Conservation (phyloP, 92 coral and sea anemone species). For the Nematostella vectensis region DNA sequence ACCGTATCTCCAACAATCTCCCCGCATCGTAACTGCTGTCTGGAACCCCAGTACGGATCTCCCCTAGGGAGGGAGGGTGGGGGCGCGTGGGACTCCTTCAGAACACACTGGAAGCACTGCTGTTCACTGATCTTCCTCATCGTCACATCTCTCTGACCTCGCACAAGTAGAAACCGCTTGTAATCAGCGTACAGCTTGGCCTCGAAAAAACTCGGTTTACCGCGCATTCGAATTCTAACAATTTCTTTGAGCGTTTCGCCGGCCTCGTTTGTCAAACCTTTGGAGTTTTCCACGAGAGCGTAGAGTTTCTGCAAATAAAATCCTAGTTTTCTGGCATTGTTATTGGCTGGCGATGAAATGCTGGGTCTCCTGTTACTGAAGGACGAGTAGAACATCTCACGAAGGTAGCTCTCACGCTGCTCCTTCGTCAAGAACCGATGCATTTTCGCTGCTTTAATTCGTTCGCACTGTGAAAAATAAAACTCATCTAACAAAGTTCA, state of each 20-base stretch:
- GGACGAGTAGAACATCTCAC: conserved; percentile 76
- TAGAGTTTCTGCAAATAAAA: conserved; percentile 50
- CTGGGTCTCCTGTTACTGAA: conserved; percentile 74
- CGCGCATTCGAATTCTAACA: conserved; percentile 62
- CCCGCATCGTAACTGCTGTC: conserved; percentile 76
- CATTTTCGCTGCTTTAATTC: conserved; percentile 33
- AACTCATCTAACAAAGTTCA: too few species aligned
- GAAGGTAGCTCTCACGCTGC: conserved; percentile 77
- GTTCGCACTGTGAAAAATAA: background rate
- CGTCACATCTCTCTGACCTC: conserved; percentile 63
- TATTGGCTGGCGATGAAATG: conserved; percentile 47
- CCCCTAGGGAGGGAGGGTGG: conserved; percentile 44
- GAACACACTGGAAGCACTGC: conserved; percentile 74
- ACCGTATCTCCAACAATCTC: conserved; percentile 81
- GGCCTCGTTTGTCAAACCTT: conserved; percentile 68
- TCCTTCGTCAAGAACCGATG: conserved; percentile 71
- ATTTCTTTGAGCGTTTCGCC: conserved; percentile 43
- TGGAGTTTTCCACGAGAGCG: conserved; percentile 48
- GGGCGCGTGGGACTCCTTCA: conserved; percentile 35
- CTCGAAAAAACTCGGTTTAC: conserved; percentile 75
- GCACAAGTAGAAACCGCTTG: conserved; percentile 49
- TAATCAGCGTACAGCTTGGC: conserved; percentile 64
- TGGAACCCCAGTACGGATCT: conserved; percentile 82
- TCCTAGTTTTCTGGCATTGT: conserved; percentile 48
- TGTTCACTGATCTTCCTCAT: conserved; percentile 51